These are phyloP conservation scores for Cyprinodon tularosa DNA, from an alignment of 2,113 vertebrate species.

Conservation along the genomic window DNA sequence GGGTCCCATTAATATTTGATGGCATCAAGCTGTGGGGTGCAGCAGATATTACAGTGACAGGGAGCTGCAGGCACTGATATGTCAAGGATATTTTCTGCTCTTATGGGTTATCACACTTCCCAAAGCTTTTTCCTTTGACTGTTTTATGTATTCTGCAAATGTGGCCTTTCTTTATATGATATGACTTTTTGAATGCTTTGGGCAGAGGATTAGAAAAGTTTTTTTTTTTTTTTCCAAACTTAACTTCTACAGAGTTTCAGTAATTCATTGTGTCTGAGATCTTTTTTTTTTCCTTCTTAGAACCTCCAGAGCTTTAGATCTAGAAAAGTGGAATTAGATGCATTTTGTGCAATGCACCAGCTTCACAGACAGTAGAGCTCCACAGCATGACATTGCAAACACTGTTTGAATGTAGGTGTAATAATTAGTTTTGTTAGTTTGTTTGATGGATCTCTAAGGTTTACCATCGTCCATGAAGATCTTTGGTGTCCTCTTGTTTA, in stretches of 20 bases:
- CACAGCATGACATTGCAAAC: not conserved
- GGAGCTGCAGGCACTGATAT: slow-evolving; percentile 31
- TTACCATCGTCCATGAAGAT: not conserved
- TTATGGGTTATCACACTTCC: slow-evolving; percentile 27
- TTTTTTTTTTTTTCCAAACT: no score
- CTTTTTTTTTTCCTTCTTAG: not conserved
- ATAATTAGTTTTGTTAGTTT: not conserved
- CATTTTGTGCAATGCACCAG: no score
- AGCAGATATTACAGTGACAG: slow-evolving; percentile 59
- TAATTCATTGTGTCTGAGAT: not conserved
- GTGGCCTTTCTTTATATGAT: slow-evolving; percentile 14
- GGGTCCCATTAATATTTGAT: slow-evolving; percentile 74
- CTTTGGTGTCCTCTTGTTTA: not conserved
- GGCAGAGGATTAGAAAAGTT: no score
- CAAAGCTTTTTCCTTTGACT: slow-evolving; percentile 17
- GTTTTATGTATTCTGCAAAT: slow-evolving; percentile 13
- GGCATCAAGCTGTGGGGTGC: slow-evolving; percentile 61
- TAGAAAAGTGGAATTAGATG: not conserved
- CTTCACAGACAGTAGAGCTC: not conserved
- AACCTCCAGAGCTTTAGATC: no score
- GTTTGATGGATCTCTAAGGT: not conserved
- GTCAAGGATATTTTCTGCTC: slow-evolving; percentile 23
- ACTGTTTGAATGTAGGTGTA: not conserved
- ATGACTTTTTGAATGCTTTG: not conserved
- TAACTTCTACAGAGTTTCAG: no score